These are phyloP conservation scores for Chelmon rostratus DNA, from an alignment of 2,797 vertebrate genomes.

Conservation along the genomic window DNA sequence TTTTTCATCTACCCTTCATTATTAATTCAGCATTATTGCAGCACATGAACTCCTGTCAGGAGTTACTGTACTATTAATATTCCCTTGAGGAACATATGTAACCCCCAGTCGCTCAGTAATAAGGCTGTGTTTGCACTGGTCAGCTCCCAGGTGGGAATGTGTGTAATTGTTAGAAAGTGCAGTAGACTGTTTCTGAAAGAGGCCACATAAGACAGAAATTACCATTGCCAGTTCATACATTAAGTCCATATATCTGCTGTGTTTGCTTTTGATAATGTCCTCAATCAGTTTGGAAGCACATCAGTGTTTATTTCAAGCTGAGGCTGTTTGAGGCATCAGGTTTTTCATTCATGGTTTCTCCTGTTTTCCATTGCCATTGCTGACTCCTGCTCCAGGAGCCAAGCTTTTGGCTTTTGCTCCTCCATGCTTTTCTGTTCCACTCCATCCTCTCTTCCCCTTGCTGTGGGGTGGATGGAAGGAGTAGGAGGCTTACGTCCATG, in stretches of 20 bases:
- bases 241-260: slow-evolving; percentile 42
- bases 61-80: not conserved
- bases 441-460: slow-evolving; percentile 58
- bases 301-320: slow-evolving; percentile 17
- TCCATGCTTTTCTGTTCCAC: slow-evolving; percentile 51
- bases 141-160: slow-evolving; percentile 36
- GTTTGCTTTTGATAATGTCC: slow-evolving; percentile 30
- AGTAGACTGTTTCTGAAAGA: slow-evolving; percentile 5
- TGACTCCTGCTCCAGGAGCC: slow-evolving; percentile 29
- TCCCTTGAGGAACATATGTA: slow-evolving; percentile 10
- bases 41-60: not conserved
- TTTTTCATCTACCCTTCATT: not conserved
- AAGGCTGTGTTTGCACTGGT: slow-evolving; percentile 30
- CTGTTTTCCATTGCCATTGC: slow-evolving; percentile 49
- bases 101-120: slow-evolving; percentile 5
- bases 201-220: not conserved
- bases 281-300: slow-evolving; percentile 10
- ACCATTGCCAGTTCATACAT: slow-evolving; percentile 36
- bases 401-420: slow-evolving; percentile 47
- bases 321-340: slow-evolving; percentile 14
- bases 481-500: slow-evolving; percentile 47
- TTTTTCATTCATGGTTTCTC: slow-evolving; percentile 31
- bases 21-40: slow-evolving; percentile 8
- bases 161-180: slow-evolving; percentile 7
- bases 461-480: slow-evolving; percentile 57